phyloP scores from a whole-genome alignment of 1,140 invertebrate species.

The Panagrolaimus sp. region DNA sequence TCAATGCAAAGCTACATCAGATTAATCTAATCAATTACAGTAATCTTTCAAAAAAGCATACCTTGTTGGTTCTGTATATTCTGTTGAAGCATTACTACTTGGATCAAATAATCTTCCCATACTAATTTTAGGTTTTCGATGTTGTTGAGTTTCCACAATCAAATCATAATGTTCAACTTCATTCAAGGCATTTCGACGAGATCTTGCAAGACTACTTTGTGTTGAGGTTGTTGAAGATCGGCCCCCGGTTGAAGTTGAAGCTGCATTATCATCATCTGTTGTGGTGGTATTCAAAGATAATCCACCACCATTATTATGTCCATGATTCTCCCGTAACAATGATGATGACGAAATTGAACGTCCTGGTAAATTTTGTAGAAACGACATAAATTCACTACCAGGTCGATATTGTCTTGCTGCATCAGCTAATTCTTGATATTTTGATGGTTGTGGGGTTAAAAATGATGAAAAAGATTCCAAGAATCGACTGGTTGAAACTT shows the following conservation, averaged over 20 bases:
- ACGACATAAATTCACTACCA: conserved; percentile 45
- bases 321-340: conserved; percentile 23
- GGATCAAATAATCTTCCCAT: conserved; percentile 28
- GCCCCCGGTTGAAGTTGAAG: conserved; percentile 2
- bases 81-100: conserved; percentile 3
- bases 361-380: conserved; percentile 42
- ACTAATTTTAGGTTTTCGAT: conserved; percentile 37
- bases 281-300: neutral
- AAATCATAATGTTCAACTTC: conserved; percentile 41
- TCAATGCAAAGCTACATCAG: no score
- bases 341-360: conserved; percentile 37
- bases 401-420: conserved; percentile 37
- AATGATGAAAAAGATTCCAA: conserved; percentile 32
- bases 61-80: conserved; percentile 50
- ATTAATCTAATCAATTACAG: no score
- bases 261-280: conserved; percentile 5
- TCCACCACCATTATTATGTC: no score
- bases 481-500: conserved; percentile 1
- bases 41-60: conserved; percentile 21
- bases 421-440: conserved; percentile 52
- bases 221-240: neutral
- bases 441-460: conserved; percentile 33
- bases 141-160: conserved; percentile 32
- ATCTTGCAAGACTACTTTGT: conserved; percentile 18
- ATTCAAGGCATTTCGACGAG: conserved; percentile 46